These are phyloP conservation scores for Rhinogobio ventralis DNA, from an alignment of 2,797 vertebrate genomes.

Conservation along the genomic window DNA sequence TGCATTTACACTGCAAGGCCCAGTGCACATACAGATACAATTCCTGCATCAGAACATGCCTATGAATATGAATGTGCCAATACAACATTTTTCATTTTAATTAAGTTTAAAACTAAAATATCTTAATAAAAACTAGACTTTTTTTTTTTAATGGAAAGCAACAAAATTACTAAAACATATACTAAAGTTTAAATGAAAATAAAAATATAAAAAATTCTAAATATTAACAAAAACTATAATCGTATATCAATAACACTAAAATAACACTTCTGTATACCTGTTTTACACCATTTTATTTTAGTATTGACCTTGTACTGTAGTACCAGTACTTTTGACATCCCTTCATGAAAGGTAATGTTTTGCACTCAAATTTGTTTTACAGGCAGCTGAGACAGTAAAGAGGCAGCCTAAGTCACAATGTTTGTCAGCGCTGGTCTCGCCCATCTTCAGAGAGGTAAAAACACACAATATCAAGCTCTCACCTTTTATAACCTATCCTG, in stretches of 20 bases:
- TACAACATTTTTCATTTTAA: no score
- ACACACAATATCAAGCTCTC: conserved; percentile 35
- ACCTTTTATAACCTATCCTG: neutral
- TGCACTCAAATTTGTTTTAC: conserved; percentile 28
- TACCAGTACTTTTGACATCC: neutral
- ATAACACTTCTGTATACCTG: neutral
- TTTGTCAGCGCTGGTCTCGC: conserved; percentile 92
- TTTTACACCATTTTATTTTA: neutral
- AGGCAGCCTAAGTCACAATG: conserved; percentile 95
- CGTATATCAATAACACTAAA: neutral
- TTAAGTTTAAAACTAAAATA: no score
- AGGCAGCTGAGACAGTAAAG: conserved; percentile 89
- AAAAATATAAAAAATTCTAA: neutral
- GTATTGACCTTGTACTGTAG: neutral
- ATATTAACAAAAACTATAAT: neutral
- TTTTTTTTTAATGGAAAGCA: no score
- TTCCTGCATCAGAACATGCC: no score
- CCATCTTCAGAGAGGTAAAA: conserved; percentile 95
- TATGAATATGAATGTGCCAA: no score
- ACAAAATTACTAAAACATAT: neutral
- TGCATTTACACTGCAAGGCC: no score
- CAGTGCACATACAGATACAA: no score
- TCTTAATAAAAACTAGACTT: no score
- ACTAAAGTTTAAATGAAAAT: neutral
- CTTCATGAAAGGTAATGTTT: neutral